phyloP scores from a whole-genome alignment of 2,888 invertebrate genomes.

The Merodon equestris region DNA sequence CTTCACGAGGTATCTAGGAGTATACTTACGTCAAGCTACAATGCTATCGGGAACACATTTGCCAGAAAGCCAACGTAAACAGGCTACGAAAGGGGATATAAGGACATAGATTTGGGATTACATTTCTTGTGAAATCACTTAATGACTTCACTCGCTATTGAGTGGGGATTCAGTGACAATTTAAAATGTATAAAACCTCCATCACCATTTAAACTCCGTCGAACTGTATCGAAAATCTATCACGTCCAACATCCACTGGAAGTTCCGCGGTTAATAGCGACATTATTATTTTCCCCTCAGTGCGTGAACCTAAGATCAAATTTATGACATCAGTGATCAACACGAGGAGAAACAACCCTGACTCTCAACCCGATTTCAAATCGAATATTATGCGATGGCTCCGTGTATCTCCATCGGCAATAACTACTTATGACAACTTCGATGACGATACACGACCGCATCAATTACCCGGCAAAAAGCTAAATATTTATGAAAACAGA shows the following conservation, averaged over 20 bases:
- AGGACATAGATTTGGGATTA: neutral
- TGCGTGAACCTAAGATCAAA: no score
- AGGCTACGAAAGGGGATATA: neutral
- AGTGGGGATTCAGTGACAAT: no score
- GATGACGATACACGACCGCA: conserved; percentile 39
- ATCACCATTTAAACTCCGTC: no score
- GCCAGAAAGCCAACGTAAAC: no score
- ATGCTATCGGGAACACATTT: no score
- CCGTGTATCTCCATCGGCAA: conserved; percentile 49
- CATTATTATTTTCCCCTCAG: no score
- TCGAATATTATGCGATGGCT: conserved; percentile 63
- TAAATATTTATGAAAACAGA: conserved; percentile 58
- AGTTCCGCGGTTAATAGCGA: no score
- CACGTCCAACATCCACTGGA: no score
- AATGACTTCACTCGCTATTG: neutral
- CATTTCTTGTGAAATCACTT: neutral
- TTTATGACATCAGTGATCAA: no score
- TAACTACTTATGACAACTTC: conserved; percentile 65
- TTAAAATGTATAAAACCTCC: no score
- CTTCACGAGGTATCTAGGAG: neutral
- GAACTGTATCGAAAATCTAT: no score
- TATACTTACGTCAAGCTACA: no score
- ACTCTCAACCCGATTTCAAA: conserved; percentile 37
- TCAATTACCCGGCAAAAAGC: conserved; percentile 53
- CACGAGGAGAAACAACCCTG: conserved; percentile 1